phyloP scores from a whole-genome alignment of 1,140 invertebrate genomes.

The Achroia grisella region DNA sequence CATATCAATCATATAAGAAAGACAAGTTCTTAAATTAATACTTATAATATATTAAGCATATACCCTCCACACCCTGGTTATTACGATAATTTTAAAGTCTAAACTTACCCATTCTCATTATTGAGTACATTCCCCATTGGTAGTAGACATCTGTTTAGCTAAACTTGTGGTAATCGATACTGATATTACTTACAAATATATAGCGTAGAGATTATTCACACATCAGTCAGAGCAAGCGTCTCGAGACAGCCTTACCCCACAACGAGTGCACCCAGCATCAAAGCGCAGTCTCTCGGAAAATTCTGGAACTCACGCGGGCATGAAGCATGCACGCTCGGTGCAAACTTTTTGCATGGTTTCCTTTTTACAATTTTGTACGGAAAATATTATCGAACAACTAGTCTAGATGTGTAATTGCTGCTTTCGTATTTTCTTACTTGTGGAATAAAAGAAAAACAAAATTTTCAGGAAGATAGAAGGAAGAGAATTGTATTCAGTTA shows the following conservation, averaged over 20 bases:
- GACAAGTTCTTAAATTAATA: no score
- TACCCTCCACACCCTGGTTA: no score
- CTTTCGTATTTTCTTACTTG: no score
- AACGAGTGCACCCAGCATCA: slow-evolving; percentile 15
- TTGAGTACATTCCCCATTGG: no score
- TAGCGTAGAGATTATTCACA: not conserved
- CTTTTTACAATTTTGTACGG: slow-evolving; percentile 14
- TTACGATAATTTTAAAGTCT: no score
- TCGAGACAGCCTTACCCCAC: slow-evolving; percentile 10
- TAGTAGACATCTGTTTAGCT: no score
- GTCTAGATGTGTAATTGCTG: no score
- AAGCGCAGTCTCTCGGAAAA: slow-evolving; percentile 35
- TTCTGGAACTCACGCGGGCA: slow-evolving; percentile 28
- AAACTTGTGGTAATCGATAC: no score
- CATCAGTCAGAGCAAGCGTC: slow-evolving; percentile 16
- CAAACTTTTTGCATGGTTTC: slow-evolving; percentile 33
- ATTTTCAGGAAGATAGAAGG: not conserved
- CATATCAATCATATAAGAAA: no score
- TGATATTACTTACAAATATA: no score
- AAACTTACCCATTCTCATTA: no score
- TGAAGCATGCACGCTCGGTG: slow-evolving; percentile 29
- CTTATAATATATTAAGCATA: no score
- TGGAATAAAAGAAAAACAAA: not conserved
- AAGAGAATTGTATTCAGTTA: not conserved
- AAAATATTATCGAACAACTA: not conserved